Conservation (phyloP, 2,888 invertebrate species). For the Hetaerina titia region DNA sequence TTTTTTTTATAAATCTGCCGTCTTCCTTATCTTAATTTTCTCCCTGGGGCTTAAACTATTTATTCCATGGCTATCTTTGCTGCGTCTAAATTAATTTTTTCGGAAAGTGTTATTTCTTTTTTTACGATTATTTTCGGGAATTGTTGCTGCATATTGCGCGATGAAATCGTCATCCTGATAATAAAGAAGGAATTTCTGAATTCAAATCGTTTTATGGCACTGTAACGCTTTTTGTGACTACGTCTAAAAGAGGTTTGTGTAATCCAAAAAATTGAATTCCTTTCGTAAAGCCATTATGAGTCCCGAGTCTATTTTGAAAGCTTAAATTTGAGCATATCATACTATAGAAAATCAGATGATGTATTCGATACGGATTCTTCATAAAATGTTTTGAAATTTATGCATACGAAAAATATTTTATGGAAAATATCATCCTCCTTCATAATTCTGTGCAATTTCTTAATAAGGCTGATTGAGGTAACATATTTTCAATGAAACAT, state of each 20-base stretch:
- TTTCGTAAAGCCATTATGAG: background rate
- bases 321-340: no score
- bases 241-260: background rate
- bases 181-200: constrained; percentile 38
- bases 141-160: background rate
- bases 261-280: background rate
- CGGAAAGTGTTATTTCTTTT: background rate
- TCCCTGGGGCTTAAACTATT: background rate
- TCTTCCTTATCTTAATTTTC: background rate
- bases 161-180: background rate
- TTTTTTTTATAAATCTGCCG: background rate
- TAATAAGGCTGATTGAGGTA: no score
- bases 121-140: background rate
- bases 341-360: no score
- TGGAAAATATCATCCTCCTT: no score
- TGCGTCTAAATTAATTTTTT: background rate
- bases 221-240: constrained; percentile 2
- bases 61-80: background rate
- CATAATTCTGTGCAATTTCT: no score
- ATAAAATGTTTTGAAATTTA: no score
- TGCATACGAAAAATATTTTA: no score
- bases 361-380: no score
- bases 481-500: no score
- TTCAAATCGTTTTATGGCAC: constrained; percentile 50
- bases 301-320: no score